Conservation (phyloP, 2,797 vertebrate genomes). For the Paedocypris micromegethes region DNA sequence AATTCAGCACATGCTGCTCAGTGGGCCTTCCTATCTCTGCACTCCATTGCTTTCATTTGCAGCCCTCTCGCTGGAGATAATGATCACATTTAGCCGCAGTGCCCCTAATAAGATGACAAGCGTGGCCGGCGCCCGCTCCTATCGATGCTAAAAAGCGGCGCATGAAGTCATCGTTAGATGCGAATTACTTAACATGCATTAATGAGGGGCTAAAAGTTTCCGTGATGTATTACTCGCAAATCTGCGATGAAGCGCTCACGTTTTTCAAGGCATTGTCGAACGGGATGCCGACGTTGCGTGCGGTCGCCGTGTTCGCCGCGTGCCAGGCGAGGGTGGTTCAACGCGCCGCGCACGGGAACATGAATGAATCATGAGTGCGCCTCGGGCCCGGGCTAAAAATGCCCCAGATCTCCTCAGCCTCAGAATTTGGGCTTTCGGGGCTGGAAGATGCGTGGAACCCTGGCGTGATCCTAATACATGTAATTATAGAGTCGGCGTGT, state of each 20-base stretch:
- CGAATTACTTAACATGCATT: conserved; percentile 32
- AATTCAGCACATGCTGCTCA: conserved; percentile 59
- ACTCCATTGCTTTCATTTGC: conserved; percentile 56
- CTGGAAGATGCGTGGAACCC: conserved; percentile 38
- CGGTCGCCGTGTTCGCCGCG: too few relatives aligned
- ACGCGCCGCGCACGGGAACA: neutral
- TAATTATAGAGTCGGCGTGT: conserved; percentile 47
- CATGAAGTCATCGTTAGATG: conserved; percentile 44
- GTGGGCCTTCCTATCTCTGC: conserved; percentile 51
- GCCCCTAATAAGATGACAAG: conserved; percentile 56
- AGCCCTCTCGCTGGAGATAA: conserved; percentile 50
- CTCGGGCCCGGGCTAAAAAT: neutral
- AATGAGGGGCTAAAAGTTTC: conserved; percentile 30
- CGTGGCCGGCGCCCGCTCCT: conserved; percentile 40
- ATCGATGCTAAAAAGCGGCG: conserved; percentile 44
- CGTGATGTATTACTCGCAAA: conserved; percentile 27
- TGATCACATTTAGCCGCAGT: conserved; percentile 55
- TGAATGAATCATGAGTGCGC: neutral
- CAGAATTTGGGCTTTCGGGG: conserved; percentile 16
- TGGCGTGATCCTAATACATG: conserved; percentile 32
- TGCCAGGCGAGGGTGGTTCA: too few relatives aligned
- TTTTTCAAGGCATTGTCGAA: conserved; percentile 4
- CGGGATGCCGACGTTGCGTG: neutral
- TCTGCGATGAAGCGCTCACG: conserved; percentile 14
- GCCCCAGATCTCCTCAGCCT: neutral